A percentile compares a stretch with the other conserved stretches of the same genome.
Evolutionary conservation across 2,113 vertebrate species (phyloP).

Genomic region (Paracyprichromis sp.): DNA sequence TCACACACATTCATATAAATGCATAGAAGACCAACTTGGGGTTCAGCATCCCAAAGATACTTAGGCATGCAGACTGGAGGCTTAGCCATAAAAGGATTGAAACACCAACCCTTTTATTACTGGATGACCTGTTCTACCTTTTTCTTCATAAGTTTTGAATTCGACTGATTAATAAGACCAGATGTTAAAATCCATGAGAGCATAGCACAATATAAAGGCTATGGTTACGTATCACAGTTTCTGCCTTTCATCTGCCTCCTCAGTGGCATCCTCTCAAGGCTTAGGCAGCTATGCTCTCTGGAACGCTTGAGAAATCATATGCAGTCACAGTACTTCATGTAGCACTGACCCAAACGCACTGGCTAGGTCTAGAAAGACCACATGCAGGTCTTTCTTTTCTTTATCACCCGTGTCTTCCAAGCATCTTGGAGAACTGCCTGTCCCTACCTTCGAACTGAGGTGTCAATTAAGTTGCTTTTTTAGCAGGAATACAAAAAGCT

Average conservation of each 20-base stretch:
- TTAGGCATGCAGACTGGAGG: neutral
- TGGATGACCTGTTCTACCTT: neutral
- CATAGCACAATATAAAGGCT: neutral
- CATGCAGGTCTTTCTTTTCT: neutral
- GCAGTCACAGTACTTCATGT: neutral
- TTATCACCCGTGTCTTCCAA: neutral
- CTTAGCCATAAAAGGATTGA: neutral
- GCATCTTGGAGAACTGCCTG: neutral
- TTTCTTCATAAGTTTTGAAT: neutral
- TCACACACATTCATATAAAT: neutral
- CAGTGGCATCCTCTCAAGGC: neutral
- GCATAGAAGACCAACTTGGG: neutral
- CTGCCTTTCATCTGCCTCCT: neutral
- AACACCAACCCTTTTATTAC: neutral
- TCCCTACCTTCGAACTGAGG: neutral
- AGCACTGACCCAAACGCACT: neutral
- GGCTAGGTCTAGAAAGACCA: neutral
- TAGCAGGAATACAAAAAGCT: neutral
- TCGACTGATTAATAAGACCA: neutral
- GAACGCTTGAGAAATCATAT: neutral
- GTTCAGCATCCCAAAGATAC: neutral
- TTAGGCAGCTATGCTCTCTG: neutral
- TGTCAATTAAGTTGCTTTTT: neutral
- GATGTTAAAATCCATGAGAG: neutral
- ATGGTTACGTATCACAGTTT: neutral